phyloP scores from a whole-genome alignment of 2,888 invertebrate genomes.

The Phrixothrix hirtus region DNA sequence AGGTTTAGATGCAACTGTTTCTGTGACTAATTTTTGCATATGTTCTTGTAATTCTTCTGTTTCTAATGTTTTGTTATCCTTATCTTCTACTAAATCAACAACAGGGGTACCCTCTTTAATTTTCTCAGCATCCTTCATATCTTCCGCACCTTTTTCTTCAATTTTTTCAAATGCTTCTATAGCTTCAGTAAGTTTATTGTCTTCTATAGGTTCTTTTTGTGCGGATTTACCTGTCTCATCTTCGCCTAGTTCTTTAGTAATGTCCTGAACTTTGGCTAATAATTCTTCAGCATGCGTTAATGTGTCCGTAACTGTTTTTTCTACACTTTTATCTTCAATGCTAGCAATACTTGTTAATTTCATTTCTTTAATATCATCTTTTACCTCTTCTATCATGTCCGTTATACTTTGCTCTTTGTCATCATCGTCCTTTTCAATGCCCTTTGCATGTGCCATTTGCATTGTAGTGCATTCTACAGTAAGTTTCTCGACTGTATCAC shows the following conservation, averaged over 20 bases:
- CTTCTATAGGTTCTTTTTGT: neutral
- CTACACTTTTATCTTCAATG: conserved; percentile 7
- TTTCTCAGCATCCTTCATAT: neutral
- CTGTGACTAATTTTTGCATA: neutral
- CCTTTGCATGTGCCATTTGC: neutral
- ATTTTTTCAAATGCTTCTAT: neutral
- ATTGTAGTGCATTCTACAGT: neutral
- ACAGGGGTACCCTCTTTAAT: neutral
- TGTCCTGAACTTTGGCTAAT: neutral
- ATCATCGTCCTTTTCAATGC: neutral
- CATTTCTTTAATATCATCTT: conserved; percentile 2
- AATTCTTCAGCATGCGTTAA: conserved; percentile 1
- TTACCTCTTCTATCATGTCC: neutral
- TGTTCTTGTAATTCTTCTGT: neutral
- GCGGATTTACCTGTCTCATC: neutral
- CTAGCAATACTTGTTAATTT: conserved; percentile 1
- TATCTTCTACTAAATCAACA: neutral
- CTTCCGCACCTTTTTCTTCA: conserved; percentile 2
- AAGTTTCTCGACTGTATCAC: neutral
- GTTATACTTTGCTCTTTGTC: neutral
- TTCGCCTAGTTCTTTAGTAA: neutral
- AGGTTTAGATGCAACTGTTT: neutral
- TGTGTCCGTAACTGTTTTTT: neutral
- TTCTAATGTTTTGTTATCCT: neutral
- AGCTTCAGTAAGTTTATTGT: neutral